Conservation (phyloP, 2,888 invertebrate species). For the Zonitis immaculata region DNA sequence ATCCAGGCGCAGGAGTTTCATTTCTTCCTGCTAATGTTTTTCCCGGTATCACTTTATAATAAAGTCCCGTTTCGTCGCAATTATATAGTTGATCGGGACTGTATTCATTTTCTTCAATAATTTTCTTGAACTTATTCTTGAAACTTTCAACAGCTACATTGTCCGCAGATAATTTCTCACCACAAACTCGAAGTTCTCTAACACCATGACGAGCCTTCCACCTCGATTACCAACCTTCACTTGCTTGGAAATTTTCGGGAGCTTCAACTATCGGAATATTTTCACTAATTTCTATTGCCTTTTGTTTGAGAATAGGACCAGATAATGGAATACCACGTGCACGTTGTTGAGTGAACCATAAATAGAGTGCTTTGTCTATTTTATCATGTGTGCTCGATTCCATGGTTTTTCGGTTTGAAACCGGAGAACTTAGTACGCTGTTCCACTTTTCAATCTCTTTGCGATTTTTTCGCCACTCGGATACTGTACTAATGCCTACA, state of each 20-base stretch:
- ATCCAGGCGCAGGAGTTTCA: constrained; percentile 19
- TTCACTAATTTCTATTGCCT: constrained; percentile 7
- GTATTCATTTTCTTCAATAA: constrained; percentile 17
- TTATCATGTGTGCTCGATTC: neutral
- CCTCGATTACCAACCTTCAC: constrained; percentile 17
- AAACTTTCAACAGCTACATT: constrained; percentile 6
- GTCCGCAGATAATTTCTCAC: constrained; percentile 24
- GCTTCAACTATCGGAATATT: constrained; percentile 5
- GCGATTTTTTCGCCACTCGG: neutral
- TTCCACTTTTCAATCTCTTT: neutral
- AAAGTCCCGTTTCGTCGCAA: constrained; percentile 24
- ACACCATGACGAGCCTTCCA: constrained; percentile 21
- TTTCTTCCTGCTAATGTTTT: constrained; percentile 21
- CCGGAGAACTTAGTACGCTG: neutral
- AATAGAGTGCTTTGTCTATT: neutral
- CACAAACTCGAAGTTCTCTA: constrained; percentile 11
- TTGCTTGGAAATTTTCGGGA: too few relatives aligned
- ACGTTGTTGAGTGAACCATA: constrained; percentile 7
- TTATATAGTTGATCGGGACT: constrained; percentile 24
- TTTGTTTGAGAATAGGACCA: constrained; percentile 9
- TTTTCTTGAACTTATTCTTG: constrained; percentile 14
- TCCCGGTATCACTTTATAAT: constrained; percentile 24
- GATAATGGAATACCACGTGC: constrained; percentile 4
- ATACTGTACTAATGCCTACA: neutral
- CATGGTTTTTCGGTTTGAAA: neutral